Evolutionary conservation across 2,888 invertebrate genomes (phyloP).

Genomic region (Trisateles emortualis): DNA sequence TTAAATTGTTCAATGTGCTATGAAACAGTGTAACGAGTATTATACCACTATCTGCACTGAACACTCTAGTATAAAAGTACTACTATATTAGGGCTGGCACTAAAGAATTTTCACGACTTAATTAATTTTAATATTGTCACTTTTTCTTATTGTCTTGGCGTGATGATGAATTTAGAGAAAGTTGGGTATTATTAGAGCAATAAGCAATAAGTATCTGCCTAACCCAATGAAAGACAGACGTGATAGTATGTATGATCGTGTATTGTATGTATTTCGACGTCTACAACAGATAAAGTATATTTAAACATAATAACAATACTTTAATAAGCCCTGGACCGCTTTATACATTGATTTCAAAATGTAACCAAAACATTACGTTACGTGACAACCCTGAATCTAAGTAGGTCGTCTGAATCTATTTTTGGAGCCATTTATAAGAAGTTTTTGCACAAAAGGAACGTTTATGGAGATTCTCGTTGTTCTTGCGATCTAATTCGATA

Average conservation of each 20-base stretch:
- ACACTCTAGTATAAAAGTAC: slow-evolving; percentile 33
- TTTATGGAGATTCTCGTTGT: slow-evolving; percentile 25
- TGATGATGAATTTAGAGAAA: too few species aligned
- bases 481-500: slow-evolving; percentile 20
- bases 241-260: too few species aligned
- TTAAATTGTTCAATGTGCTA: slow-evolving; percentile 41
- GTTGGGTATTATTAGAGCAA: too few species aligned
- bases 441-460: slow-evolving; percentile 16
- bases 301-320: too few species aligned
- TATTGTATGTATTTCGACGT: too few species aligned
- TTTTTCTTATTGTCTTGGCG: too few species aligned
- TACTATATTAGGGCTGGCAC: slow-evolving; percentile 19
- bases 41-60: slow-evolving; percentile 33
- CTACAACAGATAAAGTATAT: too few species aligned
- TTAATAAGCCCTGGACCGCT: too few species aligned
- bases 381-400: slow-evolving; percentile 30
- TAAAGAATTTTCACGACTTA: background rate
- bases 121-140: too few species aligned
- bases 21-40: slow-evolving; percentile 22
- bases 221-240: too few species aligned
- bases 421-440: slow-evolving; percentile 21
- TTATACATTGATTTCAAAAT: too few species aligned
- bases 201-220: too few species aligned
- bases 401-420: slow-evolving; percentile 33
- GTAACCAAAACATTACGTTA: background rate